Conservation (phyloP, 2,797 vertebrate species). For the Botia kubotai region DNA sequence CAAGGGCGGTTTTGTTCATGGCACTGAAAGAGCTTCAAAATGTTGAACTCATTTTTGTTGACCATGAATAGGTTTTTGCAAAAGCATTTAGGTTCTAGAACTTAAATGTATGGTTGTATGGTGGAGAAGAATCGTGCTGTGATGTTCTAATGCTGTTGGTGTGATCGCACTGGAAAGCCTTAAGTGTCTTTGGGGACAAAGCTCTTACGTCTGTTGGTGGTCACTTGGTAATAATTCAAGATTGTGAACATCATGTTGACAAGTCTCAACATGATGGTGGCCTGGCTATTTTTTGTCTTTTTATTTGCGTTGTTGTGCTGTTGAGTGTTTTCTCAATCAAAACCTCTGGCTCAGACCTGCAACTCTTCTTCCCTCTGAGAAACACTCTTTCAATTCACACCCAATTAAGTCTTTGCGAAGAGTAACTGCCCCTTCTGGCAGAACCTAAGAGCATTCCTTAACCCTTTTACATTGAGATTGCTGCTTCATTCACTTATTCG, state of each 20-base stretch:
- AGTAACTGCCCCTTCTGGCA: slow-evolving; percentile 61
- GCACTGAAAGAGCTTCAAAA: slow-evolving; percentile 73
- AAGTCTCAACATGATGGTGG: slow-evolving; percentile 42
- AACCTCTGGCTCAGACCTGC: slow-evolving; percentile 58
- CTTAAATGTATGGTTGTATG: slow-evolving; percentile 31
- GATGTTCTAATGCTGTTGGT: slow-evolving; percentile 14
- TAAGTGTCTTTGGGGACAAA: slow-evolving; percentile 24
- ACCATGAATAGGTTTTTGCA: slow-evolving; percentile 62
- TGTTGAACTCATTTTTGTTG: slow-evolving; percentile 71
- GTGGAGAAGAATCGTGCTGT: background rate
- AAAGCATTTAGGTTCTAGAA: slow-evolving; percentile 10
- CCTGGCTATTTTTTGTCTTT: slow-evolving; percentile 37
- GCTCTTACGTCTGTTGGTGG: slow-evolving; percentile 14
- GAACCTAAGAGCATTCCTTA: slow-evolving; percentile 48
- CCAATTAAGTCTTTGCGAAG: slow-evolving; percentile 63
- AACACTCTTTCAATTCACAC: slow-evolving; percentile 55
- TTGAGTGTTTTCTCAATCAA: slow-evolving; percentile 53
- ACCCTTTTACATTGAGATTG: slow-evolving; percentile 61
- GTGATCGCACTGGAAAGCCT: background rate
- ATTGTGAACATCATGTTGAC: slow-evolving; percentile 56
- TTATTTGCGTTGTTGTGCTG: slow-evolving; percentile 24
- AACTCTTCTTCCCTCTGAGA: slow-evolving; percentile 56
- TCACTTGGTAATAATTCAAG: slow-evolving; percentile 50
- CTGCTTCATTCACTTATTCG: slow-evolving; percentile 41
- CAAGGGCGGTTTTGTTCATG: slow-evolving; percentile 74